Evolutionary conservation across 1,140 invertebrate genomes (phyloP), one percentile per base, ranked within the genome.

Genomic region (Caenorhabditis inopinata): DNA sequence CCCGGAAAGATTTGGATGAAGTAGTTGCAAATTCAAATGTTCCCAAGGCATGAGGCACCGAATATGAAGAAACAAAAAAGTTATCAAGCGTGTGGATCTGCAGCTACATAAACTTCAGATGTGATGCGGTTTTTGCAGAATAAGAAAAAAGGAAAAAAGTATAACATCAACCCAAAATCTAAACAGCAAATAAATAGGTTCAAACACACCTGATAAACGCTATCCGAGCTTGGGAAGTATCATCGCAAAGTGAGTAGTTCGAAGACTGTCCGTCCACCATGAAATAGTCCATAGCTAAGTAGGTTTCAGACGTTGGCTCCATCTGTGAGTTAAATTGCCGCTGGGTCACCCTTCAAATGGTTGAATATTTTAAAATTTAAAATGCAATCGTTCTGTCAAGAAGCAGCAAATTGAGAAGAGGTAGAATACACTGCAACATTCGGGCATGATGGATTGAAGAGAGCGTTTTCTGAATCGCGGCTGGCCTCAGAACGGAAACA

Each of bases 51-150:
- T 12, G 3, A 3, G 51, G 6, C 51, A 29, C 32, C 32, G 32
- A 29, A 68, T 68, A 68, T 68, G 58, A 68, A 68, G 38, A 18
- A 68, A 42, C 6, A 14, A 68, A 68, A 42, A 68, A 68, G 58
- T 68, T 68, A 68, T 68, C 58, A 68, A 38, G 32, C 18, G 0
- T 1, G 32, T 42, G 35, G 58, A 68, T 68, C 58, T 21, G 58
- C 14, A 14, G 29, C 16, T 68, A 68, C 58, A 68, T 68, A 68
- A 7, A 38, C 32, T 42, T 68, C 29, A 42, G 29, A 32, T 32
- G 58, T 68, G 58, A 68, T 68, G 58, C 27, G 11, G 27, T 68
- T 42, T 68, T 68, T 58, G 25, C 27, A 32, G 27, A 5, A 42
- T 14, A 14, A 5, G 14, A 7, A 58, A 29, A 58, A 58, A 2